A percentile compares a stretch with the other conserved stretches of the same genome.
Conservation (phyloP, 2,113 vertebrate species). For the Passer montanus region DNA sequence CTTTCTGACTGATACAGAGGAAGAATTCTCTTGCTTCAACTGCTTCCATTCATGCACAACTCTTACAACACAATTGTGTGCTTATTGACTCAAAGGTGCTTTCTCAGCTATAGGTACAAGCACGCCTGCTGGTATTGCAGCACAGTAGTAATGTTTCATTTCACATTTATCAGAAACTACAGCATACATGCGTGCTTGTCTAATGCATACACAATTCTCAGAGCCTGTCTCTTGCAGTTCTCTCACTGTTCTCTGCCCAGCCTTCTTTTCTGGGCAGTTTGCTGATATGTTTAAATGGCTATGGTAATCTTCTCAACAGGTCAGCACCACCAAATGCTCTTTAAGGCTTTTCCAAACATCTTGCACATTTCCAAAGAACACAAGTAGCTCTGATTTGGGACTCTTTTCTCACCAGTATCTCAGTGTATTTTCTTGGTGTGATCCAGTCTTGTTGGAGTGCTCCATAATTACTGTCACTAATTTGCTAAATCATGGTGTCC, state of each 20-base stretch:
- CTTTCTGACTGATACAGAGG: neutral
- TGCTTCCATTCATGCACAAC: neutral
- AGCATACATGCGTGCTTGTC: rapidly evolving
- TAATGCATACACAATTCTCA: neutral
- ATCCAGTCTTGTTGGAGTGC: neutral
- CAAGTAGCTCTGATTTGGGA: neutral
- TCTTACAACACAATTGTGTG: neutral
- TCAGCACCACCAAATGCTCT: neutral
- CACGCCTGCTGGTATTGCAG: neutral
- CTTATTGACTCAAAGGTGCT: neutral
- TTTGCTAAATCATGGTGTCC: rapidly evolving
- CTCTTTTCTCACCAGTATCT: neutral
- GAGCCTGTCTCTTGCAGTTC: neutral
- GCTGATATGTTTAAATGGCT: neutral
- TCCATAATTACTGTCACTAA: neutral
- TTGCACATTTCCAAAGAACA: neutral
- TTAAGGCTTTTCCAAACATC: neutral
- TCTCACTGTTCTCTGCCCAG: neutral
- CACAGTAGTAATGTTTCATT: neutral
- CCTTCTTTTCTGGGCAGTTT: neutral
- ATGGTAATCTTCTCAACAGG: neutral
- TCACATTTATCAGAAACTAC: neutral
- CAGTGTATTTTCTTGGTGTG: neutral
- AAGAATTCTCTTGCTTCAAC: neutral
- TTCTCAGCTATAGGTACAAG: neutral